A percentile compares a stretch with the other conserved stretches of the same genome.
Evolutionary conservation across 2,888 invertebrate species (phyloP).

Genomic region (Parascotia fuliginaria): DNA sequence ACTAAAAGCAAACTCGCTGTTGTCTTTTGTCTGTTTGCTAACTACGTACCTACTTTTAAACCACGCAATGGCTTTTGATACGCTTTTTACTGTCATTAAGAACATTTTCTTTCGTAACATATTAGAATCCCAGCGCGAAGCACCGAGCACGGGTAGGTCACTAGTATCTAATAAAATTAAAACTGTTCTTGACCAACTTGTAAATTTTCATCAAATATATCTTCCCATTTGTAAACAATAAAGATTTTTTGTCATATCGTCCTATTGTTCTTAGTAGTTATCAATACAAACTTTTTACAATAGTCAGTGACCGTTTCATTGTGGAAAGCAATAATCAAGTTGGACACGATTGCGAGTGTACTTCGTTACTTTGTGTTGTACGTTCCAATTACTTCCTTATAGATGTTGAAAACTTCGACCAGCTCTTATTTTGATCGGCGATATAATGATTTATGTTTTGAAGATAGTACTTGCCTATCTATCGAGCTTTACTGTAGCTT

Average conservation of each 20-base stretch:
- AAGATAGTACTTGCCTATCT: too few relatives aligned
- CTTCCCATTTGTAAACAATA: slow-evolving; percentile 55
- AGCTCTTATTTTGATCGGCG: neutral
- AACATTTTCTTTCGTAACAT: too few relatives aligned
- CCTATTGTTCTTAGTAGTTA: slow-evolving; percentile 48
- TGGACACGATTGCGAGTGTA: slow-evolving; percentile 20
- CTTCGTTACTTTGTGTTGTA: slow-evolving; percentile 13
- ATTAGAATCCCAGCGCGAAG: too few relatives aligned
- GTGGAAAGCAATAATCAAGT: slow-evolving; percentile 20
- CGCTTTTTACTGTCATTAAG: too few relatives aligned
- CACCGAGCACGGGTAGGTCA: too few relatives aligned
- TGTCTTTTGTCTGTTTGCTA: too few relatives aligned
- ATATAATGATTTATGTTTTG: too few relatives aligned
- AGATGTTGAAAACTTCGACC: slow-evolving; percentile 12
- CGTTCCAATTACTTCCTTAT: slow-evolving; percentile 31
- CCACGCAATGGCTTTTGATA: too few relatives aligned
- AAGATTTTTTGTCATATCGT: slow-evolving; percentile 48
- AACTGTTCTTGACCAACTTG: slow-evolving; percentile 55
- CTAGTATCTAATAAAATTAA: neutral
- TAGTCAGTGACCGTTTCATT: slow-evolving; percentile 40
- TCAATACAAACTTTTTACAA: slow-evolving; percentile 32
- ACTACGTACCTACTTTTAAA: too few relatives aligned
- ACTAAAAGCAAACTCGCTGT: too few relatives aligned
- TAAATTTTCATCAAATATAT: slow-evolving; percentile 31
- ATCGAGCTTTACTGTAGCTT: too few relatives aligned